A percentile compares a stretch with the other conserved stretches of the same genome.
Evolutionary conservation across 2,113 vertebrate species (phyloP).

Genomic region (Choloepus hoffmanni): DNA sequence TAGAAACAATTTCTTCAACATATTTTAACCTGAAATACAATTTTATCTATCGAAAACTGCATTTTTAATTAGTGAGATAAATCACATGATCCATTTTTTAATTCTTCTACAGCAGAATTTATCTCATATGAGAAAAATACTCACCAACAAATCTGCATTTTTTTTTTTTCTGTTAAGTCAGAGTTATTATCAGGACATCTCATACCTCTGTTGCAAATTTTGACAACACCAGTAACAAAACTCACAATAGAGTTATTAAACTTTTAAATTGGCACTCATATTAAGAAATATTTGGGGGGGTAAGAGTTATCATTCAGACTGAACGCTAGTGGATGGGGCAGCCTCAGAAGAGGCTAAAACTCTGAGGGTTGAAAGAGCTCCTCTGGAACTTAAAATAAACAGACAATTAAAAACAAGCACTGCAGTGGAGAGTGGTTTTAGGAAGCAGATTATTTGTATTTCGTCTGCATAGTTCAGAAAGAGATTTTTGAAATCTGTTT

Average conservation of each 20-base stretch:
- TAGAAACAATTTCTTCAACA: constrained; percentile 9
- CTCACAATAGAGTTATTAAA: background rate
- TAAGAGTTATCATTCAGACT: constrained; percentile 57
- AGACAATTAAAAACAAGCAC: constrained; percentile 80
- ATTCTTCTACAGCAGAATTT: constrained; percentile 32
- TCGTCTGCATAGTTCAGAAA: constrained; percentile 79
- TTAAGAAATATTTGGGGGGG: constrained; percentile 66
- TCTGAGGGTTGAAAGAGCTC: constrained; percentile 50
- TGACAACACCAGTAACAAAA: background rate
- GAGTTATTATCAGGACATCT: constrained; percentile 37
- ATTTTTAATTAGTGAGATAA: constrained; percentile 49
- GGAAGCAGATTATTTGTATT: constrained; percentile 78
- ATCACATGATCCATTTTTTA: background rate
- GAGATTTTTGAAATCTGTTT: constrained; percentile 76
- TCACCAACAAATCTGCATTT: background rate
- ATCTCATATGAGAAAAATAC: background rate
- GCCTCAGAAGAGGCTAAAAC: constrained; percentile 69
- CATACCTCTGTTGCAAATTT: background rate
- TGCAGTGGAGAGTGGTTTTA: constrained; percentile 76
- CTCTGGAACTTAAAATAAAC: constrained; percentile 77
- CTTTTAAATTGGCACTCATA: constrained; percentile 55
- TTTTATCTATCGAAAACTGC: constrained; percentile 13
- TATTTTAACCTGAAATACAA: background rate
- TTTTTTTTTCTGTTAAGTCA: constrained; percentile 41
- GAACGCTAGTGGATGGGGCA: constrained; percentile 55